Evolutionary conservation across 2,888 invertebrate species (phyloP).

Genomic region (Sinotaia quadrata): DNA sequence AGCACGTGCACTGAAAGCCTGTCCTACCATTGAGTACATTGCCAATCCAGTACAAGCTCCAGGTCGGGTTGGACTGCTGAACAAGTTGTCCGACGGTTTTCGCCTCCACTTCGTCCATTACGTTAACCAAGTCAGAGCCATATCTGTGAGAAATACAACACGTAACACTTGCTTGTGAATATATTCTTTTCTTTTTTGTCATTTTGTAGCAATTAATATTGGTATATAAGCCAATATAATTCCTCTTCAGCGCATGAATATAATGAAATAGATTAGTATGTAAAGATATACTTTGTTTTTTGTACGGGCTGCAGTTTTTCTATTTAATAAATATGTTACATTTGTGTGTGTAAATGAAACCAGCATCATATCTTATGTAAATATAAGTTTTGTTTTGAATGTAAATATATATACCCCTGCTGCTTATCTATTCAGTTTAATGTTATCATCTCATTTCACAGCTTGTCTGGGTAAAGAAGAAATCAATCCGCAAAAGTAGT

Average conservation of each 20-base stretch:
- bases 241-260: too few relatives aligned
- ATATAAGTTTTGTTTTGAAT: too few relatives aligned
- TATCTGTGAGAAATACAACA: constrained; percentile 12
- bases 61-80: background rate
- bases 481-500: too few relatives aligned
- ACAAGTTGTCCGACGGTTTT: constrained; percentile 18
- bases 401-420: too few relatives aligned
- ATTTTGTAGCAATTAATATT: background rate
- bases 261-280: background rate
- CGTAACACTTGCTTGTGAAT: background rate
- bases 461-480: too few relatives aligned
- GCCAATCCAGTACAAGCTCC: constrained; percentile 27
- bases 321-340: background rate
- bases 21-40: background rate
- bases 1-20: background rate
- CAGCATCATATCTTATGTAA: too few relatives aligned
- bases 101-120: constrained; percentile 32
- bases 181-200: background rate
- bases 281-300: background rate
- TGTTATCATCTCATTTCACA: too few relatives aligned
- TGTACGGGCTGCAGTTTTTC: background rate
- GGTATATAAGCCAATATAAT: background rate
- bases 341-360: too few relatives aligned
- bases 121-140: constrained; percentile 13
- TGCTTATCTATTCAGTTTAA: too few relatives aligned